Base-by-base conservation (phyloP, 2,888 invertebrate species). In the Thelaira solivaga region DNA sequence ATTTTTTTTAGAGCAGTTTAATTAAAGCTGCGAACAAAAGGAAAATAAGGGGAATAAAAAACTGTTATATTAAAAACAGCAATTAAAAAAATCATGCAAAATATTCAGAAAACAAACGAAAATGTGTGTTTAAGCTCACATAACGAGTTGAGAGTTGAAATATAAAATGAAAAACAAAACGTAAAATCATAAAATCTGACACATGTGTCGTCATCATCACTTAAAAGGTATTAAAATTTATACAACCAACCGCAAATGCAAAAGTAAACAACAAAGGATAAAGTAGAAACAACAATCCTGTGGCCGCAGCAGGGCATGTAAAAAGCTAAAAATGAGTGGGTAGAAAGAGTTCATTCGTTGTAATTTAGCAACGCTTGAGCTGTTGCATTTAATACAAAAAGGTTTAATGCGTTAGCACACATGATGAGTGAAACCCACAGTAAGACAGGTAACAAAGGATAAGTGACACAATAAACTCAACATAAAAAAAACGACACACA, bases 171-270 rank as follows among this genome's bases (percentile, higher is more conserved):
- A 26, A 34, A 68, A 55, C 20, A 34, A 34, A 22, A 13, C 18
- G 24, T 36, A 29, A 62, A 39, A 5, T 13, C 13, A 6, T n/a
- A n/a, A n/a, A n/a, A 59, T 39, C 59, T 61, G 62, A 20, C 71
- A 72, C 62, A 62, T 55, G 53, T 72, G 62, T 62, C 55, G 62
- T 55, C 71, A 72, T 62, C 55, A 55, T 55, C 71, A 72, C 53
- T 64, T 72, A 55, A 72, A 72, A 20, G 53, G 55, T 45, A 72
- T 72, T 72, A 62, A 72, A 62, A 45, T 45, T 53, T 72, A 39
- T 22, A 45, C 34, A 45, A 55, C 20, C 53, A 55, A 45, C 72
- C 53, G 55, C 62, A 72, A 36, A 45, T 62, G 31, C 6, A 13
- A 45, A 55, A 39, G 39, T 29, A 72, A 55, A 29, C 31, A 51